These are phyloP conservation scores for Agrochola circellaris DNA, from an alignment of 2,888 invertebrate species.

Conservation along the genomic window DNA sequence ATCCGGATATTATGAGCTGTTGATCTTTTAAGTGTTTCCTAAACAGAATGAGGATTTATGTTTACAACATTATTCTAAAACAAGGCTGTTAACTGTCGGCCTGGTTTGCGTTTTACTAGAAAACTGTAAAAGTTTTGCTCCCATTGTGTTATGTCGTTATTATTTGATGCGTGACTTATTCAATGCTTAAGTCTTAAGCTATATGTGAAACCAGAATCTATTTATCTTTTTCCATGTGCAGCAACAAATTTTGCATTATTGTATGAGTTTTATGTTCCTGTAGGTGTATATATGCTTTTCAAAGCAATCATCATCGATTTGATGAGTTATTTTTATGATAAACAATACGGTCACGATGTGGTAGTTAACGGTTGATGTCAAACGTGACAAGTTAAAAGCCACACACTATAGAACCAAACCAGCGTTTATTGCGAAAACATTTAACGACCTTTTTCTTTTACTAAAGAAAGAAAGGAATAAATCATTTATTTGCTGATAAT, in stretches of 20 bases:
- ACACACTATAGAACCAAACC: background rate
- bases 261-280: background rate
- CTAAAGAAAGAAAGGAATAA: no score
- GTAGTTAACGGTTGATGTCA: background rate
- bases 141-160: background rate
- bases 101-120: background rate
- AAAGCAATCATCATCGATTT: background rate
- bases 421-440: background rate
- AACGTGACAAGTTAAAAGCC: conserved; percentile 31
- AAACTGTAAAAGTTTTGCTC: conserved; percentile 6
- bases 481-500: no score
- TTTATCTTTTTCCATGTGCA: background rate
- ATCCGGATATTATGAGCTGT: conserved; percentile 44
- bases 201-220: background rate
- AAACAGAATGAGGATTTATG: conserved; percentile 40
- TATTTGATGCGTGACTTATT: background rate
- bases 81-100: background rate
- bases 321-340: background rate
- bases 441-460: conserved; percentile 16
- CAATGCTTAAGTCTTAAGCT: no score
- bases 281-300: background rate
- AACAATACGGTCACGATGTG: background rate
- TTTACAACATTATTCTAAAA: background rate
- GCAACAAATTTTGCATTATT: background rate
- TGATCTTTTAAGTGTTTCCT: conserved; percentile 35